Conservation (phyloP, 2,888 invertebrate species). For the Hypsopygia costalis region DNA sequence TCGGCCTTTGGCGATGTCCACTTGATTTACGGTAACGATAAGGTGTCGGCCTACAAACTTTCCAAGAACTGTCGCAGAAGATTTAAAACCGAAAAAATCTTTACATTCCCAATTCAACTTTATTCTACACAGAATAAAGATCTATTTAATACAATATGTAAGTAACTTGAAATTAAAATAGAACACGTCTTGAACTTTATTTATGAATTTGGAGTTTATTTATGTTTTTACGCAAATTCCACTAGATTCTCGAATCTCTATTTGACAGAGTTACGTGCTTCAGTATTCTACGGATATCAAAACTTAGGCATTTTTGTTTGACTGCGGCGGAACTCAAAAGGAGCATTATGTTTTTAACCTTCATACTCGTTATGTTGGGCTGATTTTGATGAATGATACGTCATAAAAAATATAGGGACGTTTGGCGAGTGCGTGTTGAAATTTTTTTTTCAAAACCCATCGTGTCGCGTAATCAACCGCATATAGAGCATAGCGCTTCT, state of each 20-base stretch:
- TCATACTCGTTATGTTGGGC: no score
- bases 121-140: constrained; percentile 5
- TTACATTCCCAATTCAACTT: constrained; percentile 9
- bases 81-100: constrained; percentile 60
- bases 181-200: constrained; percentile 8
- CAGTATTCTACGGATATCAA: no score
- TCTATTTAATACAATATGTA: not conserved
- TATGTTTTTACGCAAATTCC: not conserved
- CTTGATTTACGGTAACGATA: constrained; percentile 71
- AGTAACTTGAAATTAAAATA: constrained; percentile 8
- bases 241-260: not conserved
- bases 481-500: no score
- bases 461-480: no score
- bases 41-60: constrained; percentile 69
- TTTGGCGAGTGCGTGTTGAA: no score
- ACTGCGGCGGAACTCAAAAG: no score
- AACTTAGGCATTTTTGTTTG: no score
- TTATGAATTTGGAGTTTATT: constrained; percentile 6
- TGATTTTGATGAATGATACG: no score
- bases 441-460: no score
- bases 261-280: not conserved
- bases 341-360: no score
- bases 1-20: constrained; percentile 58
- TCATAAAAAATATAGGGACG: no score
- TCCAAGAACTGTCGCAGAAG: constrained; percentile 50